Percentiles rank a stretch among this genome's conserved stretches.
These are phyloP conservation scores for Epsilonema sp. DNA, from an alignment of 2,888 invertebrate species.

Conservation along the genomic window DNA sequence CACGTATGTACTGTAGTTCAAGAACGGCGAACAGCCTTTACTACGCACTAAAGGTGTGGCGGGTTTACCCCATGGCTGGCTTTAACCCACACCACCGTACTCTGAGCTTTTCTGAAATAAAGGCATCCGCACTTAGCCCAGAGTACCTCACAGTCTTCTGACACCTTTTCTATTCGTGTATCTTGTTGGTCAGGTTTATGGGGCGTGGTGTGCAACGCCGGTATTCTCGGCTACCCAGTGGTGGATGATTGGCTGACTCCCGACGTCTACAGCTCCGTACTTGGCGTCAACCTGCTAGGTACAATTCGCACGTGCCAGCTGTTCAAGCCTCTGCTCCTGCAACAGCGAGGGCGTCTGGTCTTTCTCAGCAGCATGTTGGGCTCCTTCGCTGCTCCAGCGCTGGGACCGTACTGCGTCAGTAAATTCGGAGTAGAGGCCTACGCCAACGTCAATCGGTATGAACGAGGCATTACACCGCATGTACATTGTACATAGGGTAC, in stretches of 20 bases:
- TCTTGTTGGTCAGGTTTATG: neutral
- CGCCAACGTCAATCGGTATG: constrained; percentile 18
- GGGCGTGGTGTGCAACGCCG: neutral
- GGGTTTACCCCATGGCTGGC: too few relatives aligned
- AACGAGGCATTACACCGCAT: too few relatives aligned
- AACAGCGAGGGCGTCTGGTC: constrained; percentile 25
- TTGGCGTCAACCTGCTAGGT: neutral
- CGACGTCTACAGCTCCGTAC: neutral
- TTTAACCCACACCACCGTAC: too few relatives aligned
- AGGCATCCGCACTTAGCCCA: too few relatives aligned
- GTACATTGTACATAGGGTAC: too few relatives aligned
- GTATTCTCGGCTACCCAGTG: neutral
- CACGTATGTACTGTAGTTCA: too few relatives aligned
- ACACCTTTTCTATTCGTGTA: too few relatives aligned
- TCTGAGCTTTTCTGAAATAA: too few relatives aligned
- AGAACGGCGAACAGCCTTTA: too few relatives aligned
- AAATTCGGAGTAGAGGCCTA: constrained; percentile 32
- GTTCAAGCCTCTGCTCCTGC: constrained; percentile 2
- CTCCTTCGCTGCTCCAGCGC: constrained; percentile 23
- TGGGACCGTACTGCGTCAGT: constrained; percentile 31
- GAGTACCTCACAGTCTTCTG: too few relatives aligned
- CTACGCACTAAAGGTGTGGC: too few relatives aligned
- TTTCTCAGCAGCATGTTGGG: constrained; percentile 28
- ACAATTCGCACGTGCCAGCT: neutral
- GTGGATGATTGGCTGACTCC: neutral